Evolutionary conservation across 2,888 invertebrate genomes (phyloP), one percentile per base, ranked within the genome.

Genomic region (Platycnemis pennipes): DNA sequence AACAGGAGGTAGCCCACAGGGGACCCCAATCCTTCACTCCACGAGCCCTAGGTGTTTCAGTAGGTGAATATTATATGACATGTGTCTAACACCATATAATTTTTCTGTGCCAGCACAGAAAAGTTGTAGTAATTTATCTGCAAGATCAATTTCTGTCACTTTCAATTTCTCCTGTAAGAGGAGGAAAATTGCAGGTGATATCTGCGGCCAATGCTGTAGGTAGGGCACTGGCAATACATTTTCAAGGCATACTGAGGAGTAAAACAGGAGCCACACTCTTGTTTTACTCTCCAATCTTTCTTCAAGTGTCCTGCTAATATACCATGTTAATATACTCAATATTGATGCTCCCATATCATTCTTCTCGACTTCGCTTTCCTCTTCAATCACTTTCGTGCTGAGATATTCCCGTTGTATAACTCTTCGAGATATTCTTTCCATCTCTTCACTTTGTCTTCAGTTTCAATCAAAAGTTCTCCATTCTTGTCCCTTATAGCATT

Each of bases 1-100:
- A 91, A 49, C 37, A 42, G 46, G 91, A 91, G 19, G 91, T 91
- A n/a, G 91, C 53, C 91, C 91, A 91, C 42, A 91, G 31, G 42
- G 91, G 91, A 42, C 91, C 91, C 91, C 91, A 91, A 26, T 53
- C 26, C 46, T 91, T 44, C 19, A 91, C 91, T 13, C n/a, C 22
- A 22, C 26, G 26, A 26, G n/a, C 49, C 5, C n/a, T n/a, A 91
- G 46, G 46, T 91, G 91, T 13, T n/a, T 7, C 7, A 49, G 53
- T 91, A 26, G 53, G 46, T 91, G 91, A 22, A 91, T 26, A 91
- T 91, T 91, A 49, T 26, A 91, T 7, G 49, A 45, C 42, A 49
- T 49, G 42, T 49, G 22, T 22, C 42, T 19, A 19, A 22, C 31
- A 49, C 91, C 37, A 31, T 91, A 91, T 49, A 91, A 26, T 31